Evolutionary conservation across 2,888 invertebrate genomes (phyloP), one percentile per base, ranked within the genome.

Genomic region (Xanthostigma xanthostigma): DNA sequence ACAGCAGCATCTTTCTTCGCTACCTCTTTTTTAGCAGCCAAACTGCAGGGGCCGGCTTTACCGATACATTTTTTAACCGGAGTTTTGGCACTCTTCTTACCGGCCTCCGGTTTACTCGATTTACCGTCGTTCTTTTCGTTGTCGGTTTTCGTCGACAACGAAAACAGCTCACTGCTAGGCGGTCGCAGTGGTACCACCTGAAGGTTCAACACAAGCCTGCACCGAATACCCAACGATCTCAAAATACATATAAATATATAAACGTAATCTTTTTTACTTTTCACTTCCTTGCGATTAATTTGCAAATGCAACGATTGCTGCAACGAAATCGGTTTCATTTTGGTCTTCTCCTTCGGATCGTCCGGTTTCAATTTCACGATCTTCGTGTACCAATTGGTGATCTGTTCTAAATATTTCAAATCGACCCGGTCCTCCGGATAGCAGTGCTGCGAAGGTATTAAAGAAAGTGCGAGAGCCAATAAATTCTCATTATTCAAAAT

Each of bases 201-300:
- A 57, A 94, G 75, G 53, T 90, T 89, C 45, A 87, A 71, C 52
- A 94, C 78, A 36, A 95, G 65, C 45, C 95, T 74, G 57, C 84
- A 83, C 60, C 86, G 81, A 50, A 92, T 69, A 0, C 92, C 92
- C 55, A 94, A 72, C 39, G 84, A 78, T 60, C 94, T 74, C 43
- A 89, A 64, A 58, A 89, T 72, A 27, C 80, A 74, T 36, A 91
- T 72, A 66, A 88, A 91, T 57, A 91, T 75, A 58, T 81, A 75
- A 45, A 84, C 78, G 52, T 81, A 71, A 68, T 85, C 81, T 57
- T 80, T 79, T 53, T 78, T 78, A 58, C 78, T 73, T 36, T 73
- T 68, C 1, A 80, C 78, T 52, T 73, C 71, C 62, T 75, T 79
- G 44, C 68, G 72, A 55, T 72, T 71, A n/a, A 83, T 75, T 64